Conservation (phyloP, 2,888 invertebrate species). For the Drosophila bunnanda region DNA sequence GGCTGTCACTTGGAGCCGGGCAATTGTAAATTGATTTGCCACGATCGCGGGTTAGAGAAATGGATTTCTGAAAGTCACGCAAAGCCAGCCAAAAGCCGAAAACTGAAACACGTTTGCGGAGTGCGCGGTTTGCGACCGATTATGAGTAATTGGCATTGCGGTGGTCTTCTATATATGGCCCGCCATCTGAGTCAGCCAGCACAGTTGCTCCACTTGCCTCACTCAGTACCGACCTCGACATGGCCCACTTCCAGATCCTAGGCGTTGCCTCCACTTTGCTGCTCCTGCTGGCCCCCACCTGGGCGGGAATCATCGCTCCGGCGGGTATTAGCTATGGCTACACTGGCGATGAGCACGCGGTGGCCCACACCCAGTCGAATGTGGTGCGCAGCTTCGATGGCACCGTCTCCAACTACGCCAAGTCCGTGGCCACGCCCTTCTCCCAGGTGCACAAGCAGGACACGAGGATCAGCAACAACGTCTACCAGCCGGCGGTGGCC, state of each 20-base stretch:
- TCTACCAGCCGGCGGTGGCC: slow-evolving; percentile 85
- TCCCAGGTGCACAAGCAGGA: slow-evolving; percentile 87
- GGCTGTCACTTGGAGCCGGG: slow-evolving; percentile 59
- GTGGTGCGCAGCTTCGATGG: slow-evolving; percentile 86
- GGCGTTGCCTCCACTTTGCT: slow-evolving; percentile 86
- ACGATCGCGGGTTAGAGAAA: slow-evolving; percentile 69
- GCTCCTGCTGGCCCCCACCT: slow-evolving; percentile 85
- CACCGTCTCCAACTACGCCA: slow-evolving; percentile 86
- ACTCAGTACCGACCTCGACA: slow-evolving; percentile 73
- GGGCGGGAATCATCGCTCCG: slow-evolving; percentile 86
- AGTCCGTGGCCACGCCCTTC: slow-evolving; percentile 86
- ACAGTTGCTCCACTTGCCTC: slow-evolving; percentile 65
- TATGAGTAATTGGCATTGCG: slow-evolving; percentile 53
- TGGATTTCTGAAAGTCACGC: slow-evolving; percentile 79
- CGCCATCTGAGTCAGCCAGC: slow-evolving; percentile 16
- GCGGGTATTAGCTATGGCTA: slow-evolving; percentile 60
- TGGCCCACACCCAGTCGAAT: slow-evolving; percentile 86
- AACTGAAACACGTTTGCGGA: slow-evolving; percentile 46
- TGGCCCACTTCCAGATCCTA: slow-evolving; percentile 85
- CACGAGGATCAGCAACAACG: slow-evolving; percentile 87
- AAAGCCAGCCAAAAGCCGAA: slow-evolving; percentile 49
- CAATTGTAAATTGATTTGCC: slow-evolving; percentile 69
- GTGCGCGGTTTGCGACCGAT: slow-evolving; percentile 19
- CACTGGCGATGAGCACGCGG: slow-evolving; percentile 67
- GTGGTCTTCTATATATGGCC: slow-evolving; percentile 59